These are phyloP conservation scores for Typhlomys cinereus DNA, from an alignment of 2,113 vertebrate species.

Conservation along the genomic window DNA sequence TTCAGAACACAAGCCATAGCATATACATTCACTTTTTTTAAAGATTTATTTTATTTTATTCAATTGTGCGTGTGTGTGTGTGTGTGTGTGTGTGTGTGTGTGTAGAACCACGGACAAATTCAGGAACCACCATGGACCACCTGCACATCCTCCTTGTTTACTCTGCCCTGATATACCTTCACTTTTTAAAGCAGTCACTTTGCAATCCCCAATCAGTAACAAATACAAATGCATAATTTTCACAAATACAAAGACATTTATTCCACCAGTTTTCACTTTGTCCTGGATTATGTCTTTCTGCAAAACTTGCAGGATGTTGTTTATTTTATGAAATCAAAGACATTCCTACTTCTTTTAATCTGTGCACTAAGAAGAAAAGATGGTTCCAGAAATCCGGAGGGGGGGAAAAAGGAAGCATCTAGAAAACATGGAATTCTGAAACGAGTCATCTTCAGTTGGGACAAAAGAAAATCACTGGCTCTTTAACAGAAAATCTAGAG, in stretches of 20 bases:
- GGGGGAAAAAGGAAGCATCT: slow-evolving; percentile 7
- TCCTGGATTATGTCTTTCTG: slow-evolving; percentile 1
- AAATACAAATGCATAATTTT: neutral
- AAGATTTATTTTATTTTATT: too few species aligned
- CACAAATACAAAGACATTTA: neutral
- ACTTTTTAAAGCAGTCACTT: neutral
- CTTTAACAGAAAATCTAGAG: neutral
- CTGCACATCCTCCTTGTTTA: too few species aligned
- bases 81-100: too few species aligned
- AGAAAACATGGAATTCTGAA: slow-evolving; percentile 9
- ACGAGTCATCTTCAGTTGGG: neutral
- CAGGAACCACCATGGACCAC: too few species aligned
- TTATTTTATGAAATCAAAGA: slow-evolving; percentile 38
- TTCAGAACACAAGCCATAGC: too few species aligned
- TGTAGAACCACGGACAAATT: too few species aligned
- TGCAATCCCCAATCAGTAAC: neutral
- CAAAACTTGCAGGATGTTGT: slow-evolving; percentile 26
- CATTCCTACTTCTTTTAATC: slow-evolving; percentile 46
- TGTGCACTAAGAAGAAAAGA: slow-evolving; percentile 45
- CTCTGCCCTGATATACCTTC: neutral
- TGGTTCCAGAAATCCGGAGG: neutral
- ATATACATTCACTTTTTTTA: neutral
- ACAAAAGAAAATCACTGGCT: neutral
- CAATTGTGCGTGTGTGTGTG: too few species aligned
- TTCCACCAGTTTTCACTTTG: neutral